Base-by-base conservation (phyloP, 2,888 invertebrate species). In the Lepas anatifera region DNA sequence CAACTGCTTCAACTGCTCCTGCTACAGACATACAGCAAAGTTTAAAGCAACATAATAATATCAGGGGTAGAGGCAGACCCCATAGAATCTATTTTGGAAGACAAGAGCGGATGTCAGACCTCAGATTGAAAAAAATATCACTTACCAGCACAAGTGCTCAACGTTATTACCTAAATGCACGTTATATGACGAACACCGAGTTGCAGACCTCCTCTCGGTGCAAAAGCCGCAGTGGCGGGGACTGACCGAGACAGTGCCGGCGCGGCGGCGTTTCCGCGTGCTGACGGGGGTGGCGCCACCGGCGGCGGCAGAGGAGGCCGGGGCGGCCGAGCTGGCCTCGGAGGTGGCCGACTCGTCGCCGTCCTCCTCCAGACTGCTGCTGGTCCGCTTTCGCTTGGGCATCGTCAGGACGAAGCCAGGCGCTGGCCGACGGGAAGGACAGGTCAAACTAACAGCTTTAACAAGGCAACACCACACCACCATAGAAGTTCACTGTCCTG, bases 1-100 rank as follows among this genome's bases (percentile, higher is more conserved):
- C 48, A 98, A 81, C 78, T 93, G 95, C 80, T 96, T 95, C 73
- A 82, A 81, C n/a, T 80, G 77, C 72, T 81, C 81, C 73, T 77
- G 75, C 81, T 81, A 70, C 16, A 70, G 69, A 1, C 11, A 63
- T 63, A 35, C 4, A 7, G 25, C 3, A 3, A 18, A 35, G 18
- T 22, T 32, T 35, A 2, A 4, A 4, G 6, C 35, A n/a, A 35
- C 35, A 35, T 22, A 18, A 13, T 50, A 11, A 25, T 10, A 8
- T 8, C 7, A 11, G 3, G 27, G 8, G 1, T 18, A 27, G 27
- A 27, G 13, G 18, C 18, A 10, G 41, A 1, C 50, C 11, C 18
- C 27, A 50, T 27, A 11, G 3, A 8, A 27, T 13, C 16, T 13
- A 27, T 13, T 16, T 8, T 3, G 8, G 50, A 8, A 27, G 27